phyloP scores from a whole-genome alignment of 2,888 invertebrate genomes.

The Cancer borealis region DNA sequence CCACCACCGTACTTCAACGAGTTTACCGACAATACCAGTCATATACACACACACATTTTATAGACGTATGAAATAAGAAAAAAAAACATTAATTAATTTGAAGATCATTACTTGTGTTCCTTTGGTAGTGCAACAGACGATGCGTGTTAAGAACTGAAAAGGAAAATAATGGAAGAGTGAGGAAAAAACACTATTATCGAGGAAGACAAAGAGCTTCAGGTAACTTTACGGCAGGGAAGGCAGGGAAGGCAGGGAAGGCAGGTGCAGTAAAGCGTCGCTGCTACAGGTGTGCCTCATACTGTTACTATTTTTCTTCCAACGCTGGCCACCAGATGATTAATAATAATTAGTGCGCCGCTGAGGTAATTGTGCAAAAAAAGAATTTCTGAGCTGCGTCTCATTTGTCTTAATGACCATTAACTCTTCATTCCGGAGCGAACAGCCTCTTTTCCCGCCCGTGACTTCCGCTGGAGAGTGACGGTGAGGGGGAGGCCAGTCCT shows the following conservation, averaged over 20 bases:
- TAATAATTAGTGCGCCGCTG: constrained; percentile 60
- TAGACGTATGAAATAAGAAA: background rate
- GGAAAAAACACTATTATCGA: background rate
- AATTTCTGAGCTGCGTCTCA: constrained; percentile 53
- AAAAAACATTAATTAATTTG: background rate
- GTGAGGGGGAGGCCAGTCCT: background rate
- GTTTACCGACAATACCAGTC: no score
- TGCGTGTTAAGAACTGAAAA: background rate
- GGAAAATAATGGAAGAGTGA: background rate
- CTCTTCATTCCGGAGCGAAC: constrained; percentile 56
- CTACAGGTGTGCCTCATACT: constrained; percentile 39
- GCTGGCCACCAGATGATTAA: constrained; percentile 55
- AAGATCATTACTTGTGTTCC: background rate
- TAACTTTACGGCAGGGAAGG: background rate
- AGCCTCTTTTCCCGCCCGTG: constrained; percentile 42
- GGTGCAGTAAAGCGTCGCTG: background rate
- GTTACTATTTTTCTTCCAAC: constrained; percentile 15
- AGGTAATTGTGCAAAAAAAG: constrained; percentile 67
- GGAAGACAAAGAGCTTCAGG: constrained; percentile 14
- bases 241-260: background rate
- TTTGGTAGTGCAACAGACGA: background rate
- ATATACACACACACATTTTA: background rate
- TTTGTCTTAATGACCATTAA: constrained; percentile 65
- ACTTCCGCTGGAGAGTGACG: constrained; percentile 39
- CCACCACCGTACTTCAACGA: no score